Evolutionary conservation across 2,113 vertebrate genomes (phyloP), one percentile per base, ranked within the genome.

Genomic region (Mustelus asterias): DNA sequence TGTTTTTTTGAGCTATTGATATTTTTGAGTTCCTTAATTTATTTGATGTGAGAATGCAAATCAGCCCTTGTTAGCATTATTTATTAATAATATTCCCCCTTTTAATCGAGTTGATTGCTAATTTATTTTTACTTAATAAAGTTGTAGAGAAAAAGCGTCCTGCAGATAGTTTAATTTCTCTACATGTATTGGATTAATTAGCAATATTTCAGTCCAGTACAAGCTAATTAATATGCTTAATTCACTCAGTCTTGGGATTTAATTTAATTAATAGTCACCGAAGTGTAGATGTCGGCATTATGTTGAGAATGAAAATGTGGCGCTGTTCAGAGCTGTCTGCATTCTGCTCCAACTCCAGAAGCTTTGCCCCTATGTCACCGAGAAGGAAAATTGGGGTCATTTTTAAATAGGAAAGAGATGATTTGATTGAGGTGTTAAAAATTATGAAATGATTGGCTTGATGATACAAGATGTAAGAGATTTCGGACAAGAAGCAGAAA

Each of bases 111-210:
- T 90, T 60, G 29, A 16, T 90, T 33, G 26, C 54, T 90, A 90
- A 90, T 90, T 90, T 90, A n/a, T n/a, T 90, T 33, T 33, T 60
- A 90, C 10, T 90, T 90, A 90, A 90, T 90, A 60, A 90, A 90
- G 54, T 60, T 90, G 22, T 60, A 90, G 4, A 60, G 88, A 60
- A n/a, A 90, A 26, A 33, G 11, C 16, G 88, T n/a, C 54, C 88
- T 11, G 29, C 88, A 33, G 88, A 60, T 90, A 29, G 11, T 90
- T 90, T 60, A 60, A 90, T 90, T 90, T 90, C 58, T 33, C 13
- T 11, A 14, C 54, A 90, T 60, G 54, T 22, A 33, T 2, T 60
- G 54, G 88, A 90, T 90, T 90, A 90, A 90, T 90, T 33, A 60
- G 54, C 54, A 90, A 60, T 60, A 90, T 90, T 90, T 90, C 88